A percentile compares a stretch with the other conserved stretches of the same genome.
Conservation (phyloP, 2,888 invertebrate species). For the Drosophila sordidula region DNA sequence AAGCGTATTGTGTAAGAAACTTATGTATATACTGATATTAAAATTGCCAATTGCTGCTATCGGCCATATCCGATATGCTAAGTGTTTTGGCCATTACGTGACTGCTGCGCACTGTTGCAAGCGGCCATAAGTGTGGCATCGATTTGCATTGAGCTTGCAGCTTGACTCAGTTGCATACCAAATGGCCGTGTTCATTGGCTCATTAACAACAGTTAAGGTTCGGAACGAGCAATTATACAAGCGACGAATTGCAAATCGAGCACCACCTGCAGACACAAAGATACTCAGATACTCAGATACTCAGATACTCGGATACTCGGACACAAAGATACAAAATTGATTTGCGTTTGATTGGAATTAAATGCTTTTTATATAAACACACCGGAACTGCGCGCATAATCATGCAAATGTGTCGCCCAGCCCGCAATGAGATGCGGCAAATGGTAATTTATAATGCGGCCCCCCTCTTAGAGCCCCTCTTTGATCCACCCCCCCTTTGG, state of each 20-base stretch:
- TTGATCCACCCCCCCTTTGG: background rate
- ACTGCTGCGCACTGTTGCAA: slow-evolving; percentile 2
- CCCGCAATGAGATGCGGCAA: slow-evolving; percentile 63
- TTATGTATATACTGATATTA: background rate
- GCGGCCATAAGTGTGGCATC: slow-evolving; percentile 29
- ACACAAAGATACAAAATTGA: slow-evolving; percentile 34
- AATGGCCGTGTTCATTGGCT: slow-evolving; percentile 7
- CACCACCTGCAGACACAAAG: slow-evolving; percentile 21
- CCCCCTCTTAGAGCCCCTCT: background rate
- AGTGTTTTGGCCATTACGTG: slow-evolving; percentile 25
- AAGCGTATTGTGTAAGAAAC: slow-evolving; percentile 4
- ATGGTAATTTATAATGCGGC: slow-evolving; percentile 36
- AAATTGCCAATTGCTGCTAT: slow-evolving; percentile 6
- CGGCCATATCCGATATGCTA: slow-evolving; percentile 17
- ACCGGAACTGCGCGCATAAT: slow-evolving; percentile 71
- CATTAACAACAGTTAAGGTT: slow-evolving; percentile 40
- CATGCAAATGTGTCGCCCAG: slow-evolving; percentile 65
- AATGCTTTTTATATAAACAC: slow-evolving; percentile 33
- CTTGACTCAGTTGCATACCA: slow-evolving; percentile 27
- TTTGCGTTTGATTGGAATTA: slow-evolving; percentile 36
- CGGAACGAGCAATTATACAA: slow-evolving; percentile 12
- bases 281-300: slow-evolving; percentile 18
- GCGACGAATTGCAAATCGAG: slow-evolving; percentile 30
- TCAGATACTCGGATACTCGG: no score
- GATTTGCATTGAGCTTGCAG: slow-evolving; percentile 31